Base-by-base conservation (phyloP, 2,888 invertebrate genomes). In the Hemithea aestivaria region DNA sequence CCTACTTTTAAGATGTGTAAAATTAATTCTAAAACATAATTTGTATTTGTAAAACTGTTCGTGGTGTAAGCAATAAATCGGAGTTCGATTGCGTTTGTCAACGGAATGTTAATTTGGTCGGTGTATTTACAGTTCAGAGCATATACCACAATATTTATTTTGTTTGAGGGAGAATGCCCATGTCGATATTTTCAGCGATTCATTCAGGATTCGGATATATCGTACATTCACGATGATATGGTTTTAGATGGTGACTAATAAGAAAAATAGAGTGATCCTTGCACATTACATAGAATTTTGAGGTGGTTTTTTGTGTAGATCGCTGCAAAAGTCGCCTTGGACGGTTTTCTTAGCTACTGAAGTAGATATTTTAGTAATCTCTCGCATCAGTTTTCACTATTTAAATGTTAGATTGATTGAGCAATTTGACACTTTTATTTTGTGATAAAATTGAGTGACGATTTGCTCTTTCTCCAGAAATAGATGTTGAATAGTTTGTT, bases 1-100 rank as follows among this genome's bases (percentile, higher is more conserved):
- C 76, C 79, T 83, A 82, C 67, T 56, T 48, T 63, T 80, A 75
- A 73, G 69, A 53, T 9, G 62, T 60, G 53, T 71, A 66, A 62
- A 53, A 53, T 61, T 62, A 60, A 63, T 61, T 65, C 57, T 54
- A 62, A 62, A 62, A 47, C 45, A 27, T 46, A 53, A 53, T 63
- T 67, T 70, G 70, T 72, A 60, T 66, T 60, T 61, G 60, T 71
- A 67, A 64, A 69, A 66, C 58, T 58, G 64, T 63, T 68, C 51
- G 57, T 25, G 27, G 39, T 43, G 24, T 10, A 37, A 23, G 26
- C 27, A 42, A 29, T 34, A 33, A n/a, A 37, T 27, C 33, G 20
- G 21, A 27, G 20, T 21, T 28, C 9, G 9, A 41, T 24, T 31
- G 16, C 4, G 22, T 21, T 33, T 27, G 9, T 21, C 22, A 5